Conservation (phyloP, 2,797 vertebrate species). For the Tangara arthus region DNA sequence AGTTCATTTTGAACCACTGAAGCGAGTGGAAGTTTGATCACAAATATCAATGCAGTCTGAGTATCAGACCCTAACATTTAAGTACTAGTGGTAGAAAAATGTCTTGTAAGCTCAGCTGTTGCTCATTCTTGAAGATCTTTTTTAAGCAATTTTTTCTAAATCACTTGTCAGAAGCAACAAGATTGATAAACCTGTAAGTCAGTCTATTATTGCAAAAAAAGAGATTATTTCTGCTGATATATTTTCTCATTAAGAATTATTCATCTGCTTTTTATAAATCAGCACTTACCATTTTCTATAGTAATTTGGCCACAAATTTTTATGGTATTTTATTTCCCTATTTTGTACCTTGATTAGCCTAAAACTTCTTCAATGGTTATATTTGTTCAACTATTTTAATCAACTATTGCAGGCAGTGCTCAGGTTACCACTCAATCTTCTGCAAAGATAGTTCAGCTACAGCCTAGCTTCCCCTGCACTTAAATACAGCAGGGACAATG, state of each 20-base stretch:
- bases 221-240: neutral
- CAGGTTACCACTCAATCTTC: neutral
- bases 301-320: neutral
- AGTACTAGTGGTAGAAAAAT: neutral
- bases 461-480: neutral
- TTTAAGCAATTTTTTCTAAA: neutral
- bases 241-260: neutral
- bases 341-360: neutral
- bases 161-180: neutral
- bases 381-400: neutral
- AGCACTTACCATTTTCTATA: rapidly evolving
- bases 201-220: neutral
- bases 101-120: neutral
- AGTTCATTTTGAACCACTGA: neutral
- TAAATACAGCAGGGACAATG: neutral
- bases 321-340: neutral
- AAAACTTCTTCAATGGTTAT: neutral
- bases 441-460: neutral
- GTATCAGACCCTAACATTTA: neutral
- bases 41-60: neutral
- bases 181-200: neutral
- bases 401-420: neutral
- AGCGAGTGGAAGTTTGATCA: neutral
- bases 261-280: neutral
- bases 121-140: neutral